Base-by-base conservation (phyloP, 1,140 invertebrate genomes). In the Aethina tumida region DNA sequence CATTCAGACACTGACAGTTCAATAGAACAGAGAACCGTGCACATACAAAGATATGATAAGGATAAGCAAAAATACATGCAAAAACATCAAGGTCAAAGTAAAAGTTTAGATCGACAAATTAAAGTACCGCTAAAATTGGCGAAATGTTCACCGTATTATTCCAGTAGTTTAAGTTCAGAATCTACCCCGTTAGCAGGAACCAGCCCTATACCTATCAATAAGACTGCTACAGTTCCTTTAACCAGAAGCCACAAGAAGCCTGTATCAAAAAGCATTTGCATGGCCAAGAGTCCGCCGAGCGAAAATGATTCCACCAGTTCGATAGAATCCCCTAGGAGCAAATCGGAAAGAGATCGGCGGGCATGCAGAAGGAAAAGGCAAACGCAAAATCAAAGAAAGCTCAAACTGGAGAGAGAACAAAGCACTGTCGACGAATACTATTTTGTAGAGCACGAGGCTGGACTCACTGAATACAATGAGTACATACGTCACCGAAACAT, bases 291-390 rank as follows among this genome's bases (percentile, higher is more conserved):
- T 61, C 74, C 74, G 13, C 74, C 74, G 0, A 79, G 76, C 54
- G 75, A 75, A 22, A 77, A 78, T 43, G 75, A 77, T 38, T 78
- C 76, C 2, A 75, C 77, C 41, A 78, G 76, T 49, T 77, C 74
- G 3, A 57, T 79, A 30, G 76, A 79, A 45, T 62, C 69, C 67
- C 40, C 65, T 42, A 35, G 71, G 67, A 47, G 68, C 67, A 60
- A 74, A 71, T 67, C 69, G 62, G 12, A 71, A 69, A 47, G 62
- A 66, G 44, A 76, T 65, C 36, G 60, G 53, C 66, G 71, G 19
- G 75, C 73, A 5, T 76, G 75, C 52, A 64, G 76, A 43, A 67
- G 75, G 25, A 73, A 74, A 42, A 68, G 74, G 21, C 73, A 75
- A 52, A 56, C 74, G 12, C 52, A 70, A 67, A 43, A 59, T 60